Evolutionary conservation across 2,113 vertebrate species (phyloP), one percentile per base, ranked within the genome.

Genomic region (Rhipidura dahli): DNA sequence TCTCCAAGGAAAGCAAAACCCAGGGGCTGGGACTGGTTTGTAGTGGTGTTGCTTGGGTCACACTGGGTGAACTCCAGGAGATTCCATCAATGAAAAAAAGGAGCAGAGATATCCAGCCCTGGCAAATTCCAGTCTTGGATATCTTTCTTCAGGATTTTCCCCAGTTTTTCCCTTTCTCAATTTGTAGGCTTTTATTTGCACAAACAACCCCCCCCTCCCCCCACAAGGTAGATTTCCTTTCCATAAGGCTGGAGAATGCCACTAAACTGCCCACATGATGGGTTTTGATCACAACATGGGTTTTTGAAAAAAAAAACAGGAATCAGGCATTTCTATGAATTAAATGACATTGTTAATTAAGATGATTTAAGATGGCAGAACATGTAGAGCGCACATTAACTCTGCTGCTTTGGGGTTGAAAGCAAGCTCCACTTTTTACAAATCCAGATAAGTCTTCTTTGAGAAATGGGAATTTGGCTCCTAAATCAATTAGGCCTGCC

Each of bases 401-500:
- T 93, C 60, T 86, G 68, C n/a, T 71, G 69, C 64, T 93, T 88
- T 1, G 11, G 68, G 68, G 51, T 50, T 89, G 91, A 91, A 87
- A 95, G 71, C 79, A 73, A 90, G 47, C 33, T 83, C 47, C 37
- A 57, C 51, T 60, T 95, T 89, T 95, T 66, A 90, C 66, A 90
- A 73, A 31, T 50, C 66, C 63, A 88, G 95, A 93, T 95, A 93
- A 96, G 71, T 93, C 60, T 31, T 77, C 63, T 50, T 83, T 94
- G 80, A 97, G 86, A 94, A 89, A 87, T 68, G 64, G 64, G 80
- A 73, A 81, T 76, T 84, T 40, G 81, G 61, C 45, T 94, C 57
- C 93, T 96, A 95, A 96, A 94, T 91, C 94, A 96, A 94, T 95
- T 97, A 93, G 91, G 23, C 40, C 80, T 79, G 89, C 80, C 91